phyloP scores from a whole-genome alignment of 2,797 vertebrate genomes.

The Sciurus carolinensis region DNA sequence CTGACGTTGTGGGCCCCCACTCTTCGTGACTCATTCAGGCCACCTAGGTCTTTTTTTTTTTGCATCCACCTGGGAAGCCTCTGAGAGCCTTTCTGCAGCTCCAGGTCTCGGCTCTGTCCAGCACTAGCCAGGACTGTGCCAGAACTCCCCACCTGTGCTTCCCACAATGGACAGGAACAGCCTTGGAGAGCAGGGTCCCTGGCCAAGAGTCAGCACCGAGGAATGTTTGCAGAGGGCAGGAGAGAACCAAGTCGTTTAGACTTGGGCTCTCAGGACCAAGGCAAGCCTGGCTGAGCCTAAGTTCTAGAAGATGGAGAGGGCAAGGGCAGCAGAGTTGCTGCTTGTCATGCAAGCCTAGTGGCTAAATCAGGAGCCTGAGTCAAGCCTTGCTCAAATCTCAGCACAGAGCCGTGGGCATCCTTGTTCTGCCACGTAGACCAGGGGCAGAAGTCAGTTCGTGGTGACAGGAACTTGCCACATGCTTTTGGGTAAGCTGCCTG shows the following conservation, averaged over 20 bases:
- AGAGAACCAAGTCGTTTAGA: neutral
- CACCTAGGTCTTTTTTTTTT: neutral
- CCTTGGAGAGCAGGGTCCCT: neutral
- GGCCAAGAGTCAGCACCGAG: neutral
- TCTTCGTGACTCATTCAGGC: neutral
- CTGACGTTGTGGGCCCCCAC: neutral
- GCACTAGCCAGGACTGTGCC: neutral
- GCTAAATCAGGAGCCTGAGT: neutral
- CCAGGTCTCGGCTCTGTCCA: neutral
- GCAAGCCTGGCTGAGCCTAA: neutral
- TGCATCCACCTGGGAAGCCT: neutral
- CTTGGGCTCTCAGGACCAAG: neutral
- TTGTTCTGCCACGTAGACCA: rapidly evolving
- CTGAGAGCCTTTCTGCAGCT: neutral
- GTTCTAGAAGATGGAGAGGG: neutral
- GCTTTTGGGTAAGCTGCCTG: neutral
- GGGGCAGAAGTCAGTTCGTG: neutral
- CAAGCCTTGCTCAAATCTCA: neutral
- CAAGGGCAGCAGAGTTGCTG: neutral
- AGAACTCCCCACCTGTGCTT: rapidly evolving
- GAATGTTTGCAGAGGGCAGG: neutral
- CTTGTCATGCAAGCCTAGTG: neutral
- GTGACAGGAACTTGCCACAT: neutral
- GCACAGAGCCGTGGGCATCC: neutral
- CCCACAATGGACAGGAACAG: neutral